Base-by-base conservation (phyloP, 1,140 invertebrate species). In the Musca vetustissima region DNA sequence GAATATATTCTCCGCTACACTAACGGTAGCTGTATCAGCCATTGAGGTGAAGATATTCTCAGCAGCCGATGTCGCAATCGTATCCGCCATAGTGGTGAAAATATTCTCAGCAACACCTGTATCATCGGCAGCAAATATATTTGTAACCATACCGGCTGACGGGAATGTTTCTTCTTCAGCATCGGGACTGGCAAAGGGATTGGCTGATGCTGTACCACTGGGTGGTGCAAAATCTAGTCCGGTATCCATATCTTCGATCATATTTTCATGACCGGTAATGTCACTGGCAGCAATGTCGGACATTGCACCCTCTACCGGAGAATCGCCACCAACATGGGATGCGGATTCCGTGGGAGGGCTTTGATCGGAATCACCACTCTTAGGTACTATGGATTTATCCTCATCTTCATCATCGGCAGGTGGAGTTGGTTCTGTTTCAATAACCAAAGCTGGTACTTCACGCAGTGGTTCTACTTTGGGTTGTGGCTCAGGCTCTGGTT, bases 131-230 rank as follows among this genome's bases (percentile, higher is more conserved):
- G 75, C 79, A 71, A 84, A 85, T 61, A 84, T 83, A 21, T 81
- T 81, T 48, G 74, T 73, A 49, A 76, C 75, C 1, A 70, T 78
- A 67, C 52, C 57, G 32, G 64, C 70, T 71, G 73, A 9, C 76
- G 25, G 74, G 73, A 14, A 69, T 25, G 76, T 72, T 43, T 83
- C 77, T 25, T 80, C 75, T 22, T 78, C 76, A 64, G 83, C 84
- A 43, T 85, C 85, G 22, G 81, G 76, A 66, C 76, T 78, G 69
- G 84, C 84, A 53, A 86, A 86, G 4, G 85, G 85, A 80, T 86
- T 86, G 52, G 78, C 80, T 0, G 78, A 82, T 15, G 76, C 59
- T 25, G 78, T 72, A 8, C 78, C 80, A 67, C 79, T 81, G 17
- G 70, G 67, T 19, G 72, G 22, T 8, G 79, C 78, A 15, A 81